A percentile compares a stretch with the other conserved stretches of the same genome.
Evolutionary conservation across 1,140 invertebrate species (phyloP).

Genomic region (Zaprionus ghesquierei): DNA sequence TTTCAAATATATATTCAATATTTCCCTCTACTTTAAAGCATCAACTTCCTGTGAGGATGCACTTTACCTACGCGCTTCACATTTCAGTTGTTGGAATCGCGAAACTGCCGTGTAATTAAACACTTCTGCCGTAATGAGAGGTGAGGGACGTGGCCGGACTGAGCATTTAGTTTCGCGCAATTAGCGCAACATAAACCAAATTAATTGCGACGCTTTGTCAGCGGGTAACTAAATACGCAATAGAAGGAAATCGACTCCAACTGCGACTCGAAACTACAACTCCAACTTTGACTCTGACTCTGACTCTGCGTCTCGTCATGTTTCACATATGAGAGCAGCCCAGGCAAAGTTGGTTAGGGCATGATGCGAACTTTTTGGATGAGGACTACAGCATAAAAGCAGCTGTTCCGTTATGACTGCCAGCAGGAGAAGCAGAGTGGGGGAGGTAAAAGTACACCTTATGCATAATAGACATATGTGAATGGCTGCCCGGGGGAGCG

Average conservation of each 20-base stretch:
- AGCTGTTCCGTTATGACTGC: slow-evolving; percentile 57
- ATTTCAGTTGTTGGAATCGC: not conserved
- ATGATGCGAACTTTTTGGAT: slow-evolving; percentile 65
- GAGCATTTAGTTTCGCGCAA: not conserved
- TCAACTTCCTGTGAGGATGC: not conserved
- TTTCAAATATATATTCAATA: not conserved
- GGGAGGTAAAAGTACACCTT: slow-evolving; percentile 10
- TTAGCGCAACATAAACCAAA: not conserved
- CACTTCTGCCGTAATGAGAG: not conserved
- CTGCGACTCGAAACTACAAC: not conserved
- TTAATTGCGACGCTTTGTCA: not conserved
- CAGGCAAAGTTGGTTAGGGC: slow-evolving; percentile 29
- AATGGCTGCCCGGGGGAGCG: not conserved
- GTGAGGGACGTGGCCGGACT: not conserved
- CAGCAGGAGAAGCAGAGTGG: not conserved
- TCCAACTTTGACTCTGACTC: not conserved
- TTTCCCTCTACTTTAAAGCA: not conserved
- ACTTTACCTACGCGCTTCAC: not conserved
- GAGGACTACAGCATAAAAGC: slow-evolving; percentile 55
- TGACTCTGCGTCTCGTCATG: slow-evolving; percentile 8
- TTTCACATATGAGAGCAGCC: not conserved
- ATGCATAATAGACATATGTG: slow-evolving; percentile 72
- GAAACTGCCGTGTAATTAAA: not conserved
- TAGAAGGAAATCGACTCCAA: not conserved
- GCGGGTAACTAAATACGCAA: not conserved